Evolutionary conservation across 2,888 invertebrate genomes (phyloP), one percentile per base, ranked within the genome.

Genomic region (Eupithecia vulgata): DNA sequence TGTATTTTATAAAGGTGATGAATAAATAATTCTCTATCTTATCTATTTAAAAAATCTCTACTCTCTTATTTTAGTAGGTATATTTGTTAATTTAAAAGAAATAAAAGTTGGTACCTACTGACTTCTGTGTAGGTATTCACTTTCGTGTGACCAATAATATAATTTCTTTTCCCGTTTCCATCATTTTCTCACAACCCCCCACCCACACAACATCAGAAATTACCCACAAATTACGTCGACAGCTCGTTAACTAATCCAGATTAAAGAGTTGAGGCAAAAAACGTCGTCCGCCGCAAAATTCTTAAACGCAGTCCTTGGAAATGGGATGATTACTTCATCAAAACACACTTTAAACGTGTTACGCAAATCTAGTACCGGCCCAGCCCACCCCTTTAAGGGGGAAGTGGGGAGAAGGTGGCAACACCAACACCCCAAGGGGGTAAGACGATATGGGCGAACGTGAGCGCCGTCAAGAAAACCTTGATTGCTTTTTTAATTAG

Each of bases 401-500:
- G 68, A 65, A 61, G 68, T 25, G 82, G 87, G 83, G 82, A 77
- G 81, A 80, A 75, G 83, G 86, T 85, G 84, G 83, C 80, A 81
- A 71, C 78, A 85, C 87, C 90, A 81, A 71, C 78, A 85, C 87
- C 90, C 89, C 90, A 84, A 89, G 93, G 92, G 91, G 93, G 94
- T 93, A 94, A 94, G 94, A 94, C 94, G 94, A 94, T 94, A 94
- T 94, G 93, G 94, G 92, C 93, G 94, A 94, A 94, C 94, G 94
- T 94, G 94, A 94, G 93, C 93, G 92, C 93, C 94, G 94, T 94
- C 94, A 94, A 94, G 94, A 94, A 94, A 94, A 94, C 94, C 94
- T 93, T 94, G 94, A 94, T 94, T 94, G 94, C 94, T 94, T 94
- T 94, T 94, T 94, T 94, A 94, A 94, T 94, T 94, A 94, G 94